Base-by-base conservation (phyloP, 1,140 invertebrate species). In the Camponotus pennsylvanicus region DNA sequence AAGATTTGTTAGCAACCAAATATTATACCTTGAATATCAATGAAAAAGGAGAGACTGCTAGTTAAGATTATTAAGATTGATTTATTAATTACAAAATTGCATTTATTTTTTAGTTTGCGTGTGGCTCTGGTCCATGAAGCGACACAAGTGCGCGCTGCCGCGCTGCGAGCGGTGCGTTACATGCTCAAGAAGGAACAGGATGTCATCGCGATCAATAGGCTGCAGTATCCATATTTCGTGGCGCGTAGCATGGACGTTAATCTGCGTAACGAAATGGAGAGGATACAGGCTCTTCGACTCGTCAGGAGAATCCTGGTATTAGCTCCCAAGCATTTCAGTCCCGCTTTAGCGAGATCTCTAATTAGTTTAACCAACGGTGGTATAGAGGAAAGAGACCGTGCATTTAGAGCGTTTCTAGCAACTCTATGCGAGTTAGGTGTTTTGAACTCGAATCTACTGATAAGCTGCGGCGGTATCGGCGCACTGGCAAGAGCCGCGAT, bases 361-460 rank as follows among this genome's bases (percentile, higher is more conserved):
- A 96, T 98, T 18, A 97, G 98, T 61, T 96, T 99, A 70, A 98
- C 97, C 0, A 97, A 97, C 90, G 98, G 98, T 85, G 96, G 96
- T n/a, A 95, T 96, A n/a, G 96, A 97, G 89, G 97, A 98, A 88
- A 97, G 97, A 88, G 98, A 99, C 93, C 95, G 97, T 79, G 96
- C 98, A 89, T 95, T 98, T 63, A 95, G 98, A 70, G 97, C 97
- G 34, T 98, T 97, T 93, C 95, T 99, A 32, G 98, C 98, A 21
- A 97, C 97, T 2, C 95, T 99, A 1, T 98, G 97, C 85, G 98
- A 99, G 96, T 96, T 99, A 86, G 98, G 98, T 87, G 96, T 99
- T 21, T 93, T 98, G 21, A 99, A 99, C 95, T 96, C 98, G 18
- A 96, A 96, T 52, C 92, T 98, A 45, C 97, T 99, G 71, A 97